Evolutionary conservation across 2,797 vertebrate genomes (phyloP), one percentile per base, ranked within the genome.

Genomic region (Astyanax mexicanus): DNA sequence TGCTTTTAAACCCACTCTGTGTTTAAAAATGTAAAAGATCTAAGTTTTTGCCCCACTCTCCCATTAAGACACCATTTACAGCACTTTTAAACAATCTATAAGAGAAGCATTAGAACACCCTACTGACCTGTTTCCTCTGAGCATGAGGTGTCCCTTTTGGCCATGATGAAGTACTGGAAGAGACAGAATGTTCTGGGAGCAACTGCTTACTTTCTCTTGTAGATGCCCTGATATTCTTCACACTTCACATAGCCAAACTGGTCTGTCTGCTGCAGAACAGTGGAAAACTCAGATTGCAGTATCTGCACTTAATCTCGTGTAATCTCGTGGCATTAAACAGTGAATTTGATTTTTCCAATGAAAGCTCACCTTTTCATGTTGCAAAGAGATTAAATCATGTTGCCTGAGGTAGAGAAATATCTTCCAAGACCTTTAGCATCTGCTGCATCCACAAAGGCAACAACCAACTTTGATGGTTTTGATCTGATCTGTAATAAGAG

Each of bases 121-220:
- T 29, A 58, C 60, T 21, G 45, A 51, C 27, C 65, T 67, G 9
- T 7, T 19, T 45, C 9, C 65, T 19, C 65, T 67, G 65, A 21
- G 29, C 65, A 13, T 67, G 65, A 6, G 11, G 27, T 32, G n/a
- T 67, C n/a, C 12, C 11, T 1, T 32, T 37, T 51, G 27, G 62
- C 52, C 90, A 92, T 91, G 62, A 64, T n/a, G 72, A 19, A 44
- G 32, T 19, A 13, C 29, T 52, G 64, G 23, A 47, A 23, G 7
- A 49, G 19, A 69, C 3, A n/a, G 72, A 66, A 0, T 19, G 72
- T 65, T 73, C 40, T 1, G 47, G 19, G 51, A n/a, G n/a, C n/a
- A n/a, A n/a, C n/a, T 81, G 81, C 35, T 60, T n/a, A 79, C 74
- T 29, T 29, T 1, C 9, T 35, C 74, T 32, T 32, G 29, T 5